These are phyloP conservation scores for Aphelinus atriplicis DNA, from an alignment of 1,140 invertebrate species.

Conservation along the genomic window DNA sequence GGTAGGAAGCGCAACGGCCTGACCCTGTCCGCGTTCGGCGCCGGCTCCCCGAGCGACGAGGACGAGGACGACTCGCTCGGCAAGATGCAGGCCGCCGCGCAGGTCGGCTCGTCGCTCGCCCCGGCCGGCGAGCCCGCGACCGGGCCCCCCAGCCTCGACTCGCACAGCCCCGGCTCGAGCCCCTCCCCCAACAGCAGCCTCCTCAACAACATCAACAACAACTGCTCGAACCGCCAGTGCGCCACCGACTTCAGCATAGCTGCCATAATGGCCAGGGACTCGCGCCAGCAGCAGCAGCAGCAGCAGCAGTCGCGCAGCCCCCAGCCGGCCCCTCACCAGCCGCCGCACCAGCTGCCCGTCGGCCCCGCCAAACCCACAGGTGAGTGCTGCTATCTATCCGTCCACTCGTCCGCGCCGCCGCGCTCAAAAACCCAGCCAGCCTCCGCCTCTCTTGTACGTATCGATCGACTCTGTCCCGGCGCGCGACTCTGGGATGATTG, in stretches of 20 bases:
- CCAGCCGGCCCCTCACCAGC: background rate
- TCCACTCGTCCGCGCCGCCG: conserved; percentile 49
- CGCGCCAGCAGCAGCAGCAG: conserved; percentile 65
- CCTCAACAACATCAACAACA: conserved; percentile 59
- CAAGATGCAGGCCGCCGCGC: conserved; percentile 62
- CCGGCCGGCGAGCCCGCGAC: conserved; percentile 26
- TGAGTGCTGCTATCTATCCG: too few species aligned
- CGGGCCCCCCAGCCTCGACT: conserved; percentile 45
- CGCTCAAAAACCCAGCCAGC: background rate
- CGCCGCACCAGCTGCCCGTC: conserved; percentile 54
- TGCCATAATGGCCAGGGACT: conserved; percentile 87
- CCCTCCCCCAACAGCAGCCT: conserved; percentile 61
- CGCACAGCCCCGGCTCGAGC: conserved; percentile 52
- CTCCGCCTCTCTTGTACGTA: background rate
- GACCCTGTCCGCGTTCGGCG: conserved; percentile 64
- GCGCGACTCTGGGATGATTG: background rate
- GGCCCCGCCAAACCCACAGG: conserved; percentile 53
- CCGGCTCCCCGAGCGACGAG: conserved; percentile 61
- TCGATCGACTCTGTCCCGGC: background rate
- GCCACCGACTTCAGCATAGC: conserved; percentile 94
- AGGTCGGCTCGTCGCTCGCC: conserved; percentile 50
- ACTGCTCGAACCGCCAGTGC: conserved; percentile 68
- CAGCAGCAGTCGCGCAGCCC: conserved; percentile 68
- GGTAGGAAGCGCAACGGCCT: conserved; percentile 66
- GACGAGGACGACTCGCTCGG: conserved; percentile 67